Conservation (phyloP, 1,140 invertebrate genomes). For the Dinothrombium tinctorium region DNA sequence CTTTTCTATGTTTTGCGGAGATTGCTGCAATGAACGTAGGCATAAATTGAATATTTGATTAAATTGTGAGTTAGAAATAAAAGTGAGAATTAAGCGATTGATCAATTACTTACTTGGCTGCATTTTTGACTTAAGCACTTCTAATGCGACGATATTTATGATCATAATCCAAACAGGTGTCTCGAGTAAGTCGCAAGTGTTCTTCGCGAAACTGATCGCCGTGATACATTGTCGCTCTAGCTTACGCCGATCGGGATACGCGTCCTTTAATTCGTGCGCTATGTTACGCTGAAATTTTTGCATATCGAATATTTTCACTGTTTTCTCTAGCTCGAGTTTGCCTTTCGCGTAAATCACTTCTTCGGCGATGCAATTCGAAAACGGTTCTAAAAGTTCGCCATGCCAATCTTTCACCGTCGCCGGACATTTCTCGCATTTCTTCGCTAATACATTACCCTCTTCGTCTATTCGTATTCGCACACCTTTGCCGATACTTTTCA, state of each 20-base stretch:
- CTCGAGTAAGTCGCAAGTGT: slow-evolving; percentile 42
- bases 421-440: slow-evolving; percentile 68
- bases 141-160: slow-evolving; percentile 80
- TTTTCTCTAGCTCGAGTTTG: slow-evolving; percentile 66
- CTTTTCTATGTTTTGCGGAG: too few relatives aligned
- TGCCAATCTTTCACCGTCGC: slow-evolving; percentile 45
- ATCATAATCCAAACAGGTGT: slow-evolving; percentile 82
- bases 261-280: slow-evolving; percentile 36
- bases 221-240: slow-evolving; percentile 73
- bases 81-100: neutral
- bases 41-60: too few relatives aligned
- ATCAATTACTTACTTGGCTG: neutral
- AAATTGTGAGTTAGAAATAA: too few relatives aligned
- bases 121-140: slow-evolving; percentile 59
- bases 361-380: slow-evolving; percentile 26
- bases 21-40: too few relatives aligned
- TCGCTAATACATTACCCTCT: slow-evolving; percentile 74
- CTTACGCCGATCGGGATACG: slow-evolving; percentile 67
- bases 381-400: neutral
- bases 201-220: slow-evolving; percentile 65
- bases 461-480: slow-evolving; percentile 86
- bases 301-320: slow-evolving; percentile 89
- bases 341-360: slow-evolving; percentile 66
- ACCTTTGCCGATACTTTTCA: slow-evolving; percentile 48
- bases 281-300: slow-evolving; percentile 70